Base-by-base conservation (phyloP, 1,140 invertebrate genomes). In the Stegodyphus mimosarum region DNA sequence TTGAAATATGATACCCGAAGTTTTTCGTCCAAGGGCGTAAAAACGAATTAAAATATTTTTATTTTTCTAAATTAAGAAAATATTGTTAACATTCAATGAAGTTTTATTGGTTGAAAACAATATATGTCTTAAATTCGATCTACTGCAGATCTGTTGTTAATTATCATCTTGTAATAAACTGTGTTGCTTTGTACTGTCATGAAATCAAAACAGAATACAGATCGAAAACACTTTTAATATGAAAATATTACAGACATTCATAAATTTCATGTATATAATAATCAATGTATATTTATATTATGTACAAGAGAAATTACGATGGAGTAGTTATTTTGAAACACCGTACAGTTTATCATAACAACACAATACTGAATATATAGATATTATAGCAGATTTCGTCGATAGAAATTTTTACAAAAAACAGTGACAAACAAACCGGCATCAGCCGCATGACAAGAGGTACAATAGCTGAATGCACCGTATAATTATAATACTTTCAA, bases 201-300 rank as follows among this genome's bases (percentile, higher is more conserved):
- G 18, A 80, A 15, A 50, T n/a, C 6, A 55, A n/a, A 17, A n/a
- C 78, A 80, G 50, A 74, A 6, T 53, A 76, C 81, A 84, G 81
- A 76, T 84, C 67, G 73, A 84, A 84, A 84, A 84, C 81, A 75
- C 72, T 84, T 84, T 84, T 84, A 84, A 84, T 84, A 84, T 75
- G 81, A 84, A 84, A 84, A 84, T 84, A 84, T 84, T 73, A 84
- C 81, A 84, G 81, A 84, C 81, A 84, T 84, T 76, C 81, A 84
- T 84, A 84, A 84, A 84, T 51, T 84, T 75, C 73, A 75, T 84
- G 81, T 84, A 84, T 84, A 84, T 84, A 84, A 69, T 69, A 75
- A 67, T 74, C 71, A 83, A 74, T 84, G 73, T 76, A 84, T 84
- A 84, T 84, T 84, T 84, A 75, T 84, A 84, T 69, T 84, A 84